A percentile compares a stretch with the other conserved stretches of the same genome.
phyloP scores from a whole-genome alignment of 1,140 invertebrate genomes.

The Aphelinus certus region DNA sequence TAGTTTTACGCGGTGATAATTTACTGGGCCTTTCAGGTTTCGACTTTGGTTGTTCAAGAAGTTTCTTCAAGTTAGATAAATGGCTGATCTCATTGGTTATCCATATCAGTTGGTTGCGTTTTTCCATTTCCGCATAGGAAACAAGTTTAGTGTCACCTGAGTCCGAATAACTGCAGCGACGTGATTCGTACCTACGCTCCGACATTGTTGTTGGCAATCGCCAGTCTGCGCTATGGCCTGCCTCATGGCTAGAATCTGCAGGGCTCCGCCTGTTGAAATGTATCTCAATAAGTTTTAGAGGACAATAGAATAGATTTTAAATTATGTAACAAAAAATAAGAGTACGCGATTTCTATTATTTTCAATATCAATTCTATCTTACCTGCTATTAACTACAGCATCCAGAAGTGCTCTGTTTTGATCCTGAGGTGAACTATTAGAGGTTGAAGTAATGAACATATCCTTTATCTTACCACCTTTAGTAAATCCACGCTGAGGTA shows the following conservation, averaged over 20 bases:
- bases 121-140: constrained; percentile 63
- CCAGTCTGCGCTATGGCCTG: constrained; percentile 52
- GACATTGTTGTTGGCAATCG: constrained; percentile 55
- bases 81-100: constrained; percentile 68
- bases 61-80: constrained; percentile 64
- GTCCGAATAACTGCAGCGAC: constrained; percentile 51
- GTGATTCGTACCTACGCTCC: constrained; percentile 53
- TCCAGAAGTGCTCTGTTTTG: constrained; percentile 52
- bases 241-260: constrained; percentile 46
- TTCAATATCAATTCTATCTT: neutral
- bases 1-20: constrained; percentile 48
- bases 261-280: constrained; percentile 34
- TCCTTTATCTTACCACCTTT: constrained; percentile 50
- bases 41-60: constrained; percentile 56
- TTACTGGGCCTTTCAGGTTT: constrained; percentile 45
- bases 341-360: neutral
- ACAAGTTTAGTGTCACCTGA: constrained; percentile 56
- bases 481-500: constrained; percentile 51
- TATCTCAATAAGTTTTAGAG: neutral
- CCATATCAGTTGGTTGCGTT: constrained; percentile 66
- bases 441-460: constrained; percentile 48
- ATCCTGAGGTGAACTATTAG: constrained; percentile 49
- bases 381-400: constrained; percentile 47
- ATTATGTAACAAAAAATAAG: neutral
- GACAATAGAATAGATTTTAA: neutral